Base-by-base conservation (phyloP, 2,113 vertebrate species). In the Indicator indicator region DNA sequence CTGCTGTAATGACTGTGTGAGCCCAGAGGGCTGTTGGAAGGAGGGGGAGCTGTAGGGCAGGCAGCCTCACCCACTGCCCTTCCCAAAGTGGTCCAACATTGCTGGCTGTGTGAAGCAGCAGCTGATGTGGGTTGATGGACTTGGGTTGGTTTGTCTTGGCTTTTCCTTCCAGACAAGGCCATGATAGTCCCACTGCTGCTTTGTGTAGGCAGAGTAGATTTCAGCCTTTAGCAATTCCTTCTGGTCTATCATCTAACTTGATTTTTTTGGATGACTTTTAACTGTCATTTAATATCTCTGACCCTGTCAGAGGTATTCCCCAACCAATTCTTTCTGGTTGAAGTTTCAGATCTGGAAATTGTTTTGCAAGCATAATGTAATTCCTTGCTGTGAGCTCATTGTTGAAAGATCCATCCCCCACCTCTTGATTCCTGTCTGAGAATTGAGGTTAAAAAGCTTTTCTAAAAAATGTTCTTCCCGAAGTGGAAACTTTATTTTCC, bases 231-330 rank as follows among this genome's bases (percentile, higher is more conserved):
- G 83, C 77, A 76, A 48, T 92, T 82, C 44, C 40, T 89, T 84
- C 77, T 74, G 32, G 72, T 94, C 68, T 89, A 59, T 42, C 36
- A 70, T 36, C 62, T 68, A 60, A 86, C 52, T 81, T 84, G 58
- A n/a, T 95, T 58, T 8, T 12, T 73, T 90, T 73, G 42, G 44
- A 36, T 30, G 21, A 4, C 21, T 63, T 63, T 21, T 58, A 72
- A 21, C 24, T 75, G n/a, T 77, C 46, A 70, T 17, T 64, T 7
- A 70, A 80, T 62, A 46, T 48, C 16, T 64, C 62, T 94, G 50
- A 52, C 50, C 50, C 50, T 52, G 23, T 52, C 78, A 84, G 94
- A 96, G 68, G 62, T 83, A 86, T 50, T 90, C 83, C 77, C 68
- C 26, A 26, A 75, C 33, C 50, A 67, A 54, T 76, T 92, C 65